Percentiles rank a stretch among this genome's conserved stretches.
phyloP scores from a whole-genome alignment of 2,797 vertebrate genomes.

The Sebastes vulpes region DNA sequence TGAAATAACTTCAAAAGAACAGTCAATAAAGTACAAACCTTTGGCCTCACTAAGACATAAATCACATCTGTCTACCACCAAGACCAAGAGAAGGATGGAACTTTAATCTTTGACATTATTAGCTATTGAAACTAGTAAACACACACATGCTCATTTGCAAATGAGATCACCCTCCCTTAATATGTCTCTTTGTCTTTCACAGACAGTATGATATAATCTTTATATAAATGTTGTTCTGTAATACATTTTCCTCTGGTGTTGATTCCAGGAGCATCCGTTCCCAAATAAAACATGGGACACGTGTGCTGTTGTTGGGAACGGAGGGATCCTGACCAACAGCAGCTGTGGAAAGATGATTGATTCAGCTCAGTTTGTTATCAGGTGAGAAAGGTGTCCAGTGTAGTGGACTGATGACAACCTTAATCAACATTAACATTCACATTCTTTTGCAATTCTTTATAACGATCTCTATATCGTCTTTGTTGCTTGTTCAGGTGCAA shows the following conservation, averaged over 20 bases:
- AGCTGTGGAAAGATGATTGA: slow-evolving; percentile 91
- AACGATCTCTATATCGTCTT: background rate
- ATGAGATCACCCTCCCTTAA: background rate
- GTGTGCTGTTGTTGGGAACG: slow-evolving; percentile 94
- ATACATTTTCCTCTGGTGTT: background rate
- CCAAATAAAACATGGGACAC: slow-evolving; percentile 83
- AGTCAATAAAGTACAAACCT: too few species aligned
- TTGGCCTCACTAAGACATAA: too few species aligned
- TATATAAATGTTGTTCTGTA: background rate
- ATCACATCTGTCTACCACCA: too few species aligned
- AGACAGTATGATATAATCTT: background rate
- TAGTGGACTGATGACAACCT: background rate
- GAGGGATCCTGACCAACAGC: slow-evolving; percentile 91
- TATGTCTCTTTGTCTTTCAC: background rate
- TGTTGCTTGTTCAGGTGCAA: slow-evolving; percentile 88
- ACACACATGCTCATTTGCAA: background rate
- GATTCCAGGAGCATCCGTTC: slow-evolving; percentile 77
- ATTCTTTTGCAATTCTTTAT: background rate
- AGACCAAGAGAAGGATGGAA: background rate
- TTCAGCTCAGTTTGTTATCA: slow-evolving; percentile 91
- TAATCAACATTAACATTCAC: background rate
- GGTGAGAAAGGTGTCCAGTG: slow-evolving; percentile 76
- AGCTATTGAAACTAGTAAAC: background rate
- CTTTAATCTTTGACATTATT: background rate
- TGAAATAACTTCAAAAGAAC: too few species aligned